phyloP scores from a whole-genome alignment of 2,888 invertebrate species.

The Ferdinandea cuprea region DNA sequence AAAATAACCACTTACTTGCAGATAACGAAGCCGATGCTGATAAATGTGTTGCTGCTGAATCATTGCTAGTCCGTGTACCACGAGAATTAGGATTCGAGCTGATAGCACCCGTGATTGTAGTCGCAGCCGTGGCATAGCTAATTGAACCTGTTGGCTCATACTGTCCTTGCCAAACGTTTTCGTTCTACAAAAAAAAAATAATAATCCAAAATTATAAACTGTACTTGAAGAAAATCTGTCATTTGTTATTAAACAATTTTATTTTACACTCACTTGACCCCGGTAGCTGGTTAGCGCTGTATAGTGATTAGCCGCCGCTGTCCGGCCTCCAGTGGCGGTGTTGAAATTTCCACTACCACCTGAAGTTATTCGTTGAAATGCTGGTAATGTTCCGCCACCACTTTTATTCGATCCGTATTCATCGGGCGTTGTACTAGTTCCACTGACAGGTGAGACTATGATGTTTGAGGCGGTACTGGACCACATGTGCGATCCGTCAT shows the following conservation, averaged over 20 bases:
- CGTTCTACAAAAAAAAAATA: constrained; percentile 77
- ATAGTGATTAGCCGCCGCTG: constrained; percentile 77
- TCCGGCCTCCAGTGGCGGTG: constrained; percentile 73
- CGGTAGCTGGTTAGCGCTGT: constrained; percentile 81
- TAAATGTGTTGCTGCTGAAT: constrained; percentile 83
- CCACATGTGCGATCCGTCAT: constrained; percentile 76
- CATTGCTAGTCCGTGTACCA: constrained; percentile 80
- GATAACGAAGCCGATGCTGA: constrained; percentile 89
- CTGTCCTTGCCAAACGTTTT: constrained; percentile 77
- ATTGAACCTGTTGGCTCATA: constrained; percentile 79
- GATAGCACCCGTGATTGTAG: constrained; percentile 76
- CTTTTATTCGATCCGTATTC: constrained; percentile 81
- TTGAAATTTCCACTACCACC: constrained; percentile 76
- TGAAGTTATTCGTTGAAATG: constrained; percentile 80
- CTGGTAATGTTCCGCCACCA: constrained; percentile 80
- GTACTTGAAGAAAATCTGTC: no score
- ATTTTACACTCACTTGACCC: constrained; percentile 78
- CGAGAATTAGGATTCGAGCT: constrained; percentile 76
- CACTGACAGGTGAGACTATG: constrained; percentile 73
- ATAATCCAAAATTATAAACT: constrained; percentile 1
- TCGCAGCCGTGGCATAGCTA: constrained; percentile 78
- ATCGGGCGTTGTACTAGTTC: constrained; percentile 77
- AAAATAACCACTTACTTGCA: constrained; percentile 86
- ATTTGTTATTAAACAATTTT: background rate
- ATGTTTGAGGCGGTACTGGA: constrained; percentile 77